These are phyloP conservation scores for Periparus ater DNA, from an alignment of 2,797 vertebrate species.

Conservation along the genomic window DNA sequence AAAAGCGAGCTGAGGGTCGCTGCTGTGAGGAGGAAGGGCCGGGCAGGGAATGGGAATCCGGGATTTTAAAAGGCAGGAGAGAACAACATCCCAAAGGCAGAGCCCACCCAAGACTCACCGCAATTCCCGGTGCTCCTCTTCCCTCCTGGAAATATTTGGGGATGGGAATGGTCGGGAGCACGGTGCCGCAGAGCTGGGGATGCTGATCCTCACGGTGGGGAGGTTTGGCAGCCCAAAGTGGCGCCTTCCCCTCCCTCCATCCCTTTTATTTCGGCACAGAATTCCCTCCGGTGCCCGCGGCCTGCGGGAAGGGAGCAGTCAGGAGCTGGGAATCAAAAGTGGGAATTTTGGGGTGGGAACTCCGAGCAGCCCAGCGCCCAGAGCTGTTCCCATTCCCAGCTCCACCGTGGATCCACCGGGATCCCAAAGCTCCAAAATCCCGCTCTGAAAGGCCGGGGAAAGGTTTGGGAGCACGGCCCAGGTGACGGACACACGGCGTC, in stretches of 20 bases:
- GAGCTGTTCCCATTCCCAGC: not conserved
- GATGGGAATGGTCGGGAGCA: rapidly evolving
- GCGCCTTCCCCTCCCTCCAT: not conserved
- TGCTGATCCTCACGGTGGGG: rapidly evolving
- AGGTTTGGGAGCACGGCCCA: rapidly evolving
- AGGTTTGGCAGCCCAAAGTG: not conserved
- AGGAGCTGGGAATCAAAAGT: not conserved
- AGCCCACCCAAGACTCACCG: not conserved
- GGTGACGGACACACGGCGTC: not conserved
- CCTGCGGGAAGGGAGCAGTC: not conserved
- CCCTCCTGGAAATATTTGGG: not conserved
- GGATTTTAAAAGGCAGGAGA: not conserved
- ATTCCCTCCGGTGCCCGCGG: not conserved
- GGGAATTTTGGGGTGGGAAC: not conserved
- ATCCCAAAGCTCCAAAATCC: not conserved
- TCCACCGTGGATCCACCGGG: rapidly evolving
- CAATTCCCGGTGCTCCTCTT: not conserved
- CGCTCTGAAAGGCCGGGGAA: rapidly evolving
- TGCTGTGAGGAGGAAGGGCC: rapidly evolving
- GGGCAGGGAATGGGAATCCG: not conserved
- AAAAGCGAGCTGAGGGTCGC: not conserved
- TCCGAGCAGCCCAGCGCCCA: rapidly evolving
- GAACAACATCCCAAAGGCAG: not conserved
- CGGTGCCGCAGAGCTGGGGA: rapidly evolving
- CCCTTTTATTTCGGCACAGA: not conserved